Percentiles rank a stretch among this genome's conserved stretches.
Conservation (phyloP, 2,797 vertebrate species). For the Molothrus aeneus region DNA sequence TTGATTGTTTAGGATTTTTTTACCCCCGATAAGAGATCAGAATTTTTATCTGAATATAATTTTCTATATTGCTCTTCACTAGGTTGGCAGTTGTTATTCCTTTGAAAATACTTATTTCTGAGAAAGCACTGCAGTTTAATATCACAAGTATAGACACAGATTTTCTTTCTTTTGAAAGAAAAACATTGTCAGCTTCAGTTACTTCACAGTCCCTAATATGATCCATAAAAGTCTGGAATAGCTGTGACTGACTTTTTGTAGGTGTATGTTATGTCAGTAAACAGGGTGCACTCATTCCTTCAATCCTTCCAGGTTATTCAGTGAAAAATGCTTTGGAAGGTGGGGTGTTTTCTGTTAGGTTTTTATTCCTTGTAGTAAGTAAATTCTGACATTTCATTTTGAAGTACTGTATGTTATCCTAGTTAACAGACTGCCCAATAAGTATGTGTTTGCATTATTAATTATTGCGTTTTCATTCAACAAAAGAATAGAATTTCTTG, state of each 20-base stretch:
- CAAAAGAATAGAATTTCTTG: neutral
- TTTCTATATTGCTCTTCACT: neutral
- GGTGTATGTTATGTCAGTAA: neutral
- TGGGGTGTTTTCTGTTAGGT: neutral
- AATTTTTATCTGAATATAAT: neutral
- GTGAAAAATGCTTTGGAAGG: neutral
- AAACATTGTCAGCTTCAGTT: neutral
- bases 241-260: neutral
- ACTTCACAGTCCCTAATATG: neutral
- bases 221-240: neutral
- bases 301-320: neutral
- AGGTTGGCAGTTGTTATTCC: neutral
- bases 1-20: neutral
- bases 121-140: neutral
- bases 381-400: neutral
- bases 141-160: neutral
- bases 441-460: neutral
- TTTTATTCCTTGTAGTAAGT: neutral
- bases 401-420: neutral
- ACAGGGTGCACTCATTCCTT: neutral
- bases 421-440: neutral
- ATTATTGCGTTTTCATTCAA: neutral
- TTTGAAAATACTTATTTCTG: neutral
- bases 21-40: neutral
- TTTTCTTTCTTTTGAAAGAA: neutral